These are phyloP conservation scores for Aproaerema taeniolella DNA, from an alignment of 2,888 invertebrate species.

Conservation along the genomic window DNA sequence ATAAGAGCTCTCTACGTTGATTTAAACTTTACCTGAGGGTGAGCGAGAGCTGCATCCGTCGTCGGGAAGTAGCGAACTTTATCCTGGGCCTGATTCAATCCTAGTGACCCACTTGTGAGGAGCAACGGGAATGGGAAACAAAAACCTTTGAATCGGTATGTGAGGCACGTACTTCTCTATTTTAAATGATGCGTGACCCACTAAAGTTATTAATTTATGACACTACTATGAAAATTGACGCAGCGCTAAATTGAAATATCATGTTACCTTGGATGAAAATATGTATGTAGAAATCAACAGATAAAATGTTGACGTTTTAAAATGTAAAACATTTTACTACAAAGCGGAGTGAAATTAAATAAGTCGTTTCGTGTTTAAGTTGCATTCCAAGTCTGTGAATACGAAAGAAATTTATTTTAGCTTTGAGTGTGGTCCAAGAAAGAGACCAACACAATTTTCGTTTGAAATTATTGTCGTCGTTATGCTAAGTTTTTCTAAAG, in stretches of 20 bases:
- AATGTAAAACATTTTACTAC: too few relatives aligned
- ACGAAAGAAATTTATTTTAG: too few relatives aligned
- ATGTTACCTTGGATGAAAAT: too few relatives aligned
- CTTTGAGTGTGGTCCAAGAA: too few relatives aligned
- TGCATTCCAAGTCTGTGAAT: too few relatives aligned
- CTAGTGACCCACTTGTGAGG: conserved; percentile 16
- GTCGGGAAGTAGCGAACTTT: conserved; percentile 12
- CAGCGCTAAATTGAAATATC: background rate
- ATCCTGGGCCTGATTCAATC: conserved; percentile 14
- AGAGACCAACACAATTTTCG: too few relatives aligned
- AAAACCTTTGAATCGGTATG: conserved; percentile 17
- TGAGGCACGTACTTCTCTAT: conserved; percentile 19
- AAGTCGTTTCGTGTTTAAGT: too few relatives aligned
- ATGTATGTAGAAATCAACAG: too few relatives aligned
- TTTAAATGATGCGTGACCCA: conserved; percentile 12
- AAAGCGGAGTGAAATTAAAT: too few relatives aligned
- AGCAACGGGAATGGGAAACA: conserved; percentile 16
- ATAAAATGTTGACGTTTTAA: too few relatives aligned
- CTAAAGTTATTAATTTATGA: conserved; percentile 5
- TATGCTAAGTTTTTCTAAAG: too few relatives aligned
- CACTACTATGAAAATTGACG: background rate
- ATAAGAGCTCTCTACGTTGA: conserved; percentile 1
- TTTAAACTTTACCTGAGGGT: conserved; percentile 6
- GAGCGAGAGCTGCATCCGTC: conserved; percentile 11
- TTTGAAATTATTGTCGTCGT: too few relatives aligned